A percentile compares a stretch with the other conserved stretches of the same genome.
phyloP scores from a whole-genome alignment of 1,140 invertebrate genomes.

The Melanaphis sacchari region DNA sequence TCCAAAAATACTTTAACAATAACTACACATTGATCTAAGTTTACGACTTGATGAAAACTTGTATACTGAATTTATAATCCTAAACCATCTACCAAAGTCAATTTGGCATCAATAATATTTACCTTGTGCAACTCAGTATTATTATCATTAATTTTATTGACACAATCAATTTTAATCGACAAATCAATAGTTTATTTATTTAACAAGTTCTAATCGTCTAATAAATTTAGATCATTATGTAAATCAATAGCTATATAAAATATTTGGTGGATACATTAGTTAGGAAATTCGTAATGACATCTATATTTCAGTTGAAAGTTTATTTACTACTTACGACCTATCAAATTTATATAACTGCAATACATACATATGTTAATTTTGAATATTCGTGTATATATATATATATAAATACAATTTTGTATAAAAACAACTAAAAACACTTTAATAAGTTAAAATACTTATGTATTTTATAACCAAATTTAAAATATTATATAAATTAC shows the following conservation, averaged over 20 bases:
- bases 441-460: background rate
- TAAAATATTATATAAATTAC: background rate
- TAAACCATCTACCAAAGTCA: background rate
- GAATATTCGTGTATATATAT: too few relatives aligned
- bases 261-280: too few relatives aligned
- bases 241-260: background rate
- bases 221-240: background rate
- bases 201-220: background rate
- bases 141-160: background rate
- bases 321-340: too few relatives aligned
- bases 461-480: background rate
- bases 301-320: too few relatives aligned
- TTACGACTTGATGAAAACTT: background rate
- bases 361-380: too few relatives aligned
- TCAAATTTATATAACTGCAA: too few relatives aligned
- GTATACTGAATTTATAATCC: background rate
- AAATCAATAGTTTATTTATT: background rate
- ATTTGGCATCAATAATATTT: background rate
- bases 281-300: too few relatives aligned
- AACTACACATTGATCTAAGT: background rate
- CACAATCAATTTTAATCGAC: background rate
- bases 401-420: too few relatives aligned
- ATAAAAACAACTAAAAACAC: too few relatives aligned
- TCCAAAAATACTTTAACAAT: background rate
- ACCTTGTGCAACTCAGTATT: background rate